These are phyloP conservation scores for Cydia pomonella DNA, from an alignment of 1,140 invertebrate species.

Conservation along the genomic window DNA sequence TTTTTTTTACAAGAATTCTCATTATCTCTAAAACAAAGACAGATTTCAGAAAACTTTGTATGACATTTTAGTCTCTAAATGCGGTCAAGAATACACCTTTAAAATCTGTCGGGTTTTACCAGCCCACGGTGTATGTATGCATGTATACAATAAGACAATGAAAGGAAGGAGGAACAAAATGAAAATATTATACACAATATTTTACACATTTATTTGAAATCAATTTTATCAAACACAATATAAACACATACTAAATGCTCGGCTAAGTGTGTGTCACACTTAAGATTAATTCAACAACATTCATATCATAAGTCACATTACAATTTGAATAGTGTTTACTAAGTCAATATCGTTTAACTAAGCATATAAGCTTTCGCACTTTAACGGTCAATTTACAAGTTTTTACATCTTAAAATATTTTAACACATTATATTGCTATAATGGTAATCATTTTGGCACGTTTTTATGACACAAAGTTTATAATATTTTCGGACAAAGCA, in stretches of 20 bases:
- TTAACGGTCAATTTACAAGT: constrained; percentile 2
- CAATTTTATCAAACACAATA: constrained; percentile 16
- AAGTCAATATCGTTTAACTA: constrained; percentile 15
- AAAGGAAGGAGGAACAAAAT: neutral
- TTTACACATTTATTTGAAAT: constrained; percentile 14
- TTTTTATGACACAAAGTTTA: neutral
- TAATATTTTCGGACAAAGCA: neutral
- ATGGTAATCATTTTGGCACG: neutral
- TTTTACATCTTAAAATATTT: constrained; percentile 3
- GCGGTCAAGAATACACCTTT: too few relatives aligned
- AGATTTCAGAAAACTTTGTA: too few relatives aligned
- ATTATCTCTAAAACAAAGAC: too few relatives aligned
- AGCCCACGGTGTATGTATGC: too few relatives aligned
- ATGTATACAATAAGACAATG: neutral
- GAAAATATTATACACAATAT: neutral
- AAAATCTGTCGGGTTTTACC: too few relatives aligned
- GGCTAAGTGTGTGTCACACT: constrained; percentile 15
- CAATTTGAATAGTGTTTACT: constrained; percentile 16
- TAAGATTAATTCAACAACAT: constrained; percentile 6
- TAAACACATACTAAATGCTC: neutral
- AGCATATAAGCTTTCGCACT: constrained; percentile 8
- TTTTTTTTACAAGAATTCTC: too few relatives aligned
- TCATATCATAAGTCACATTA: constrained; percentile 20
- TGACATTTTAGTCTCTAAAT: too few relatives aligned
- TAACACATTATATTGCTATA: neutral